These are phyloP conservation scores for Copidosoma aretas DNA, from an alignment of 2,888 invertebrate species.

Conservation along the genomic window DNA sequence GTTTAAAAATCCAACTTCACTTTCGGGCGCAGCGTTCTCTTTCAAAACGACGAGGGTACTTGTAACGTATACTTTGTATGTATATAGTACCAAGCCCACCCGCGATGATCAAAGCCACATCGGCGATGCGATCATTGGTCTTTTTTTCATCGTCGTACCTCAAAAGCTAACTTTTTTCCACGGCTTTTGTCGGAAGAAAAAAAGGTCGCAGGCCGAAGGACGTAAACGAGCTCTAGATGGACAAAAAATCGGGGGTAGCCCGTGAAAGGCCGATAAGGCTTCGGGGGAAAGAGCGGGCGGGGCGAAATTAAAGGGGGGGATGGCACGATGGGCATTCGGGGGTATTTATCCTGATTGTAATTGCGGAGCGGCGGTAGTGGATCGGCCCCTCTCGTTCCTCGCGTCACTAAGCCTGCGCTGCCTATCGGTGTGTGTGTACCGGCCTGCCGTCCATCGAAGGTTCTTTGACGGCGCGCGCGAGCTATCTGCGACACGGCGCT, in stretches of 20 bases:
- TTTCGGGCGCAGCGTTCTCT: too few relatives aligned
- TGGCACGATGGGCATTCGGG: slow-evolving; percentile 27
- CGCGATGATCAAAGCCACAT: too few relatives aligned
- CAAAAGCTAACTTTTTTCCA: too few relatives aligned
- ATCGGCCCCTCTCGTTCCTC: neutral
- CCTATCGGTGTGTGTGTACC: neutral
- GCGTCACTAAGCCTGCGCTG: neutral
- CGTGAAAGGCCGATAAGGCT: slow-evolving; percentile 26
- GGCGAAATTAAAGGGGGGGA: slow-evolving; percentile 24
- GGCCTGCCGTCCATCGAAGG: slow-evolving; percentile 27
- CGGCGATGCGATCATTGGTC: too few relatives aligned
- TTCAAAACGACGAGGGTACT: too few relatives aligned
- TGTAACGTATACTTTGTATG: too few relatives aligned
- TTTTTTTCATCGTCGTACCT: too few relatives aligned
- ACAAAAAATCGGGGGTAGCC: slow-evolving; percentile 20
- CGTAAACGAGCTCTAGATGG: neutral
- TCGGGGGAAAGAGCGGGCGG: slow-evolving; percentile 2
- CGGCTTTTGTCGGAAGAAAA: slow-evolving; percentile 15
- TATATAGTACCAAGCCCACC: too few relatives aligned
- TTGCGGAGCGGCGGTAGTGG: slow-evolving; percentile 21
- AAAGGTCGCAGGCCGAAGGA: slow-evolving; percentile 7
- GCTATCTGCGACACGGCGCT: neutral
- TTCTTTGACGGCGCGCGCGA: slow-evolving; percentile 14
- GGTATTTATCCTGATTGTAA: slow-evolving; percentile 46
- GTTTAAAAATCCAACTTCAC: too few relatives aligned